Base-by-base conservation (phyloP, 2,113 vertebrate species). In the Hystrix cristata region DNA sequence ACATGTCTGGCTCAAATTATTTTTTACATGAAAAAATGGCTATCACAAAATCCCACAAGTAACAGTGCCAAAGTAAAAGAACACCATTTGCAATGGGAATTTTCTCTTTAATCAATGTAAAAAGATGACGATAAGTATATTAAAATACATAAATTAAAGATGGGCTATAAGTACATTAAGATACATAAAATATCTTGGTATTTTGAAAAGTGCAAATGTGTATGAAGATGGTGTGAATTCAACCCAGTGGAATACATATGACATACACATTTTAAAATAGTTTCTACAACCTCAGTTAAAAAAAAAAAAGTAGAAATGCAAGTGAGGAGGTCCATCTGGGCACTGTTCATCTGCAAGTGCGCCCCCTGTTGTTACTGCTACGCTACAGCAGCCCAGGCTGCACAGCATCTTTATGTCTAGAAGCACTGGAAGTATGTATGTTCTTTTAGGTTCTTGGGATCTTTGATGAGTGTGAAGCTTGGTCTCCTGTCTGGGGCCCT, bases 41-140 rank as follows among this genome's bases (percentile, higher is more conserved):
- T 69, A 46, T 43, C 78, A 85, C 9, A 87, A 83, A 98, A 94
- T 25, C 87, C 27, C 25, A 51, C 38, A 95, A 93, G 79, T 0
- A 51, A 96, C 18, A 91, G 95, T 86, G 13, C 29, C 27, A 91
- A 96, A 55, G 98, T 71, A 86, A 97, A 98, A 83, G 76, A 94
- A 69, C 0, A 78, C 31, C 95, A 92, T 98, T 51, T n/a, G 69
- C 57, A 80, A 60, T 71, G 25, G 23, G 6, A 81, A 93, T 74
- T 91, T 82, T 95, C 43, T 95, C 91, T 97, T 90, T 94, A 79
- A 88, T 91, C 91, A 96, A 78, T 90, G 25, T 96, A 95, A 87
- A 96, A 91, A 62, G 11, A 1, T 31, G 83, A 25, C 27, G 85
- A 80, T 69, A 85, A 95, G 9, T 27, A 74, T 84, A 83, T 60